Base-by-base conservation (phyloP, 2,888 invertebrate species). In the Gortyna flavago region DNA sequence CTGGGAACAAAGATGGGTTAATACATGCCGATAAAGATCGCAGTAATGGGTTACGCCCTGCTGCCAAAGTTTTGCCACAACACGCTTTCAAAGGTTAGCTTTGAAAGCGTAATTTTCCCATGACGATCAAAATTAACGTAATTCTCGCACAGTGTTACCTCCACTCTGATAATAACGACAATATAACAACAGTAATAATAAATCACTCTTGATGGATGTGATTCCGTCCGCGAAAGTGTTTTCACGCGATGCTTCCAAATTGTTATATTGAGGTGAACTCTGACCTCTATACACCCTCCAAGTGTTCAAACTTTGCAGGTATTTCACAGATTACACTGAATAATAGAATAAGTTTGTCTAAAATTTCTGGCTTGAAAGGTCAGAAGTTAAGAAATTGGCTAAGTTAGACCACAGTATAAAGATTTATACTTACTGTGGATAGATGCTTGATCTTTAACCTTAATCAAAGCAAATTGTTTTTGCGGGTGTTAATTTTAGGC, bases 231-330 rank as follows among this genome's bases (percentile, higher is more conserved):
- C 62, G 64, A 68, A 57, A 71, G 73, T 77, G 72, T 62, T 68
- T 85, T 61, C 88, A 86, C 88, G 88, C 84, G 83, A 87, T 83
- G 83, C 73, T 72, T 64, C 66, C 70, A 79, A 82, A 79, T 67
- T 74, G 64, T 61, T 62, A 76, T 68, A 65, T 71, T 62, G 68
- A 72, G 69, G 72, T 65, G 77, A 66, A 69, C 75, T 72, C 59
- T 79, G 83, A 84, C 84, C 86, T 85, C 86, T 61, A 65, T 62
- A 54, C 70, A 70, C 48, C 62, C 83, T 77, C 62, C 21, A 35
- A 73, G 54, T 64, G 61, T 67, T 73, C 29, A 35, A 78, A 82
- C 61, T 78, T 70, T 65, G 29, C 57, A 69, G 72, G 41, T 66
- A 67, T 85, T 85, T 64, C 59, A 77, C 48, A 71, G 70, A 86